Evolutionary conservation across 2,113 vertebrate species (phyloP), one percentile per base, ranked within the genome.

Genomic region (Azemiops feae): DNA sequence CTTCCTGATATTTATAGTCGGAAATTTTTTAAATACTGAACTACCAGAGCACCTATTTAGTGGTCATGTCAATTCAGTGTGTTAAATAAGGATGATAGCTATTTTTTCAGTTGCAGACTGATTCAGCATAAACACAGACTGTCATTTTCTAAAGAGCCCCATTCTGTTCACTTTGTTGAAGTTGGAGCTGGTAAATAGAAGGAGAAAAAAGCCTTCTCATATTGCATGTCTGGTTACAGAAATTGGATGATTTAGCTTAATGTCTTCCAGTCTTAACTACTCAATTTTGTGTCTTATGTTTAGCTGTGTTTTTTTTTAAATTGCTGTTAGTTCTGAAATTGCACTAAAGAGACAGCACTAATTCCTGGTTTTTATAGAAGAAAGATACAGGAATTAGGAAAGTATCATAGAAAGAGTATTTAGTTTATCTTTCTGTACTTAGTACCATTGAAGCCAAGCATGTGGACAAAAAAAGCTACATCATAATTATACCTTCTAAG

Each of bases 61-160:
- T 91, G 94, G 95, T 96, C 95, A 95, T 91, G 87, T 93, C 39
- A 64, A 39, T 93, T 95, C 97, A 95, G 92, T 93, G 89, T 94
- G 92, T 89, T 94, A 88, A 97, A 74, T n/a, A 86, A 93, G 91
- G 81, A 92, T 0, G 2, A 85, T 81, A 95, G 95, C 96, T 97
- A 92, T 95, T 97, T 96, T 94, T 96, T 93, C 93, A 92, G 94
- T 94, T 96, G 93, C 95, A 95, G 94, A 92, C 96, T 95, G 96
- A 60, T 92, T 94, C 95, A 95, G 94, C 93, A 95, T 96, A 96
- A 95, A 96, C 93, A 92, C 91, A 93, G 85, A 45, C 74, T 94
- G 93, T 94, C 88, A 57, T 96, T 96, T 86, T 96, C 92, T 96
- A 95, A 96, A 93, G 88, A 95, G 69, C 74, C 30, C 93, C 94